These are phyloP conservation scores for Scomber japonicus DNA, from an alignment of 2,113 vertebrate genomes.

Conservation along the genomic window DNA sequence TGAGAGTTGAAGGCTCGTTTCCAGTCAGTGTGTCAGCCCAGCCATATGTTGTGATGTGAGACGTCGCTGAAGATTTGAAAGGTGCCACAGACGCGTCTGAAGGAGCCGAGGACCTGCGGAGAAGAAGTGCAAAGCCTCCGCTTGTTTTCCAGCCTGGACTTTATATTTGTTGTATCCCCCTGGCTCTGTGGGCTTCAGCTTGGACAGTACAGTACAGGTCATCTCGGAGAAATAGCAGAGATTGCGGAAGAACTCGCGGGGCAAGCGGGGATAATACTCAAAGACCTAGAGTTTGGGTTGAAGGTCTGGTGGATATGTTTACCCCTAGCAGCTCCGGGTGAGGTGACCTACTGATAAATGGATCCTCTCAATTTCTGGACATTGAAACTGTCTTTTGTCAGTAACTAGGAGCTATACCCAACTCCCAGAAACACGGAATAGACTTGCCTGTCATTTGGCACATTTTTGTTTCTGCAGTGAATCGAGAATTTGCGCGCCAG, in stretches of 20 bases:
- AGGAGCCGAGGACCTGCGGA: constrained; percentile 61
- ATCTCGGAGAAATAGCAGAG: constrained; percentile 18
- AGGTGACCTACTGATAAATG: constrained; percentile 78
- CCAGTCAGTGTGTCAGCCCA: constrained; percentile 17
- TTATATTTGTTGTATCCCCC: not conserved
- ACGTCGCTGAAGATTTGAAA: constrained; percentile 64
- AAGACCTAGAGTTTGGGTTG: constrained; percentile 64
- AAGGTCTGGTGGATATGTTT: constrained; percentile 64
- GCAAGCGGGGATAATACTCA: constrained; percentile 36
- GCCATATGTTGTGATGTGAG: constrained; percentile 55
- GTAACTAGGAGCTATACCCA: constrained; percentile 72
- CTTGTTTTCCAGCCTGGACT: constrained; percentile 32
- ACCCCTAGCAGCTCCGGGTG: constrained; percentile 59
- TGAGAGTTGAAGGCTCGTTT: constrained; percentile 50
- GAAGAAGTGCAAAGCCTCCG: constrained; percentile 22
- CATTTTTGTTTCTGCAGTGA: constrained; percentile 50
- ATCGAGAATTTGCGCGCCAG: constrained; percentile 86
- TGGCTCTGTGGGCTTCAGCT: constrained; percentile 14
- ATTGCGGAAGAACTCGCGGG: constrained; percentile 56
- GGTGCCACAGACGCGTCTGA: constrained; percentile 66
- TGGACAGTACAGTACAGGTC: constrained; percentile 1
- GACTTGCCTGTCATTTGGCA: constrained; percentile 65
- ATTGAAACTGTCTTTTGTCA: constrained; percentile 74
- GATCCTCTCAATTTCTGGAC: constrained; percentile 84
- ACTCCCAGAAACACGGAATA: constrained; percentile 47